phyloP scores from a whole-genome alignment of 2,797 vertebrate genomes.

The Pseudochromis fuscus region DNA sequence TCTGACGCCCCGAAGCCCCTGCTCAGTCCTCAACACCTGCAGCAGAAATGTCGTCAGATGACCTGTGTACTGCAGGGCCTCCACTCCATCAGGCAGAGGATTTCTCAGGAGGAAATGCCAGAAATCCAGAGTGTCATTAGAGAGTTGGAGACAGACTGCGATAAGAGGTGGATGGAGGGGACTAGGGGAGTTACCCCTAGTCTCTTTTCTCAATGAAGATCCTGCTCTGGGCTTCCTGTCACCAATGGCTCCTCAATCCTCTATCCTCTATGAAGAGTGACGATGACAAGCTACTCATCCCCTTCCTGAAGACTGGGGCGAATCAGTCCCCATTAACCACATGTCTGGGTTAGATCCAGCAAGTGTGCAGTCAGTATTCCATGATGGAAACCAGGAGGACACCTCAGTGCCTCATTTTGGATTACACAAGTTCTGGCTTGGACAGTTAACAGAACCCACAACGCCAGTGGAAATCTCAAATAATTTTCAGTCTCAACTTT shows the following conservation, averaged over 20 bases:
- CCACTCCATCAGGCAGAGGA: slow-evolving; percentile 81
- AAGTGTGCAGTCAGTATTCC: slow-evolving; percentile 12
- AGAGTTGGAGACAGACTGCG: slow-evolving; percentile 84
- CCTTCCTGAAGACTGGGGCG: slow-evolving; percentile 20
- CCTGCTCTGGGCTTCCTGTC: slow-evolving; percentile 84
- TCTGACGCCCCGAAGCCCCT: slow-evolving; percentile 48
- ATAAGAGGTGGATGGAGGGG: slow-evolving; percentile 85
- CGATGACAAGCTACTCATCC: slow-evolving; percentile 46
- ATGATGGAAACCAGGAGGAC: slow-evolving; percentile 25
- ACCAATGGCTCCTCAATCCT: slow-evolving; percentile 79
- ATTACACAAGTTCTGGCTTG: not conserved
- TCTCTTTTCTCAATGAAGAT: slow-evolving; percentile 76
- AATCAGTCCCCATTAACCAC: not conserved
- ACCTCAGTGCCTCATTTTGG: slow-evolving; percentile 28
- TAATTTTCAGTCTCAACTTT: not conserved
- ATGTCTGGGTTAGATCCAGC: slow-evolving; percentile 18
- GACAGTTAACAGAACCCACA: slow-evolving; percentile 35
- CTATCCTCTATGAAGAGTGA: slow-evolving; percentile 40
- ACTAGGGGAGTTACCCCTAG: slow-evolving; percentile 82
- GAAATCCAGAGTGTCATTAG: slow-evolving; percentile 68
- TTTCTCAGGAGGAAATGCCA: slow-evolving; percentile 77
- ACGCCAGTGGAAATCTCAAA: slow-evolving; percentile 39
- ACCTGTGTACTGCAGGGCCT: slow-evolving; percentile 75
- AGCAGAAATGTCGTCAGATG: slow-evolving; percentile 71
- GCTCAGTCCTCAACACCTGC: slow-evolving; percentile 68